A percentile compares a stretch with the other conserved stretches of the same genome.
These are phyloP conservation scores for Drosophila arawakana DNA, from an alignment of 1,140 invertebrate species.

Conservation along the genomic window DNA sequence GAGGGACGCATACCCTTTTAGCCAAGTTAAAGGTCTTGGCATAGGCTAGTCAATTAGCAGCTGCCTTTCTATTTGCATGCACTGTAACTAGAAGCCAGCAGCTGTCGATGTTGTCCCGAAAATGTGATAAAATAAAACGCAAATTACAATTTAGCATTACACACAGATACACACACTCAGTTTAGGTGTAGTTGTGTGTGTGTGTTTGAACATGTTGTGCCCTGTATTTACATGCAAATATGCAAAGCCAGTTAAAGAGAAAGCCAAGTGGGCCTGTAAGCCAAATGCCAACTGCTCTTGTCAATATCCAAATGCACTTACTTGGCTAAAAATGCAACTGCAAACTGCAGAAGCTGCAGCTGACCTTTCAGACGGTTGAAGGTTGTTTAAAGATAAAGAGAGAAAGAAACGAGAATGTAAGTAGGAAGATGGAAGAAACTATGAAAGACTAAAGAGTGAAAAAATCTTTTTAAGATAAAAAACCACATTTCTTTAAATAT, in stretches of 20 bases:
- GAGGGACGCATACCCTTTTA: neutral
- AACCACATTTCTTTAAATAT: neutral
- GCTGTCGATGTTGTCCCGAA: constrained; percentile 32
- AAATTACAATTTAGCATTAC: constrained; percentile 66
- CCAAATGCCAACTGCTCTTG: constrained; percentile 52
- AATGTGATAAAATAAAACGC: constrained; percentile 79
- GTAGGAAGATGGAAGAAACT: too few relatives aligned
- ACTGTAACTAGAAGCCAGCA: constrained; percentile 56
- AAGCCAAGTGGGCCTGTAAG: constrained; percentile 27
- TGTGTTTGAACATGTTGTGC: constrained; percentile 42
- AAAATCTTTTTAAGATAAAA: neutral
- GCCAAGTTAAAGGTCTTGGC: constrained; percentile 55
- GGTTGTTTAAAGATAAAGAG: neutral
- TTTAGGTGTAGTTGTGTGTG: constrained; percentile 9
- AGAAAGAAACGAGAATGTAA: neutral
- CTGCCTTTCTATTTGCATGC: constrained; percentile 65
- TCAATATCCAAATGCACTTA: constrained; percentile 55
- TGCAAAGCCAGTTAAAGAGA: constrained; percentile 52
- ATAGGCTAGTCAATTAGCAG: constrained; percentile 78
- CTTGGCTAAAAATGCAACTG: constrained; percentile 32
- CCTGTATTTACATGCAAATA: constrained; percentile 69
- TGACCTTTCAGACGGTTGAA: constrained; percentile 21
- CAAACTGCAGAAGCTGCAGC: constrained; percentile 27
- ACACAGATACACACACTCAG: constrained; percentile 9
- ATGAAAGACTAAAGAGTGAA: neutral